Conservation (phyloP, 2,113 vertebrate species). For the Hypocryptadius cinnamomeus region DNA sequence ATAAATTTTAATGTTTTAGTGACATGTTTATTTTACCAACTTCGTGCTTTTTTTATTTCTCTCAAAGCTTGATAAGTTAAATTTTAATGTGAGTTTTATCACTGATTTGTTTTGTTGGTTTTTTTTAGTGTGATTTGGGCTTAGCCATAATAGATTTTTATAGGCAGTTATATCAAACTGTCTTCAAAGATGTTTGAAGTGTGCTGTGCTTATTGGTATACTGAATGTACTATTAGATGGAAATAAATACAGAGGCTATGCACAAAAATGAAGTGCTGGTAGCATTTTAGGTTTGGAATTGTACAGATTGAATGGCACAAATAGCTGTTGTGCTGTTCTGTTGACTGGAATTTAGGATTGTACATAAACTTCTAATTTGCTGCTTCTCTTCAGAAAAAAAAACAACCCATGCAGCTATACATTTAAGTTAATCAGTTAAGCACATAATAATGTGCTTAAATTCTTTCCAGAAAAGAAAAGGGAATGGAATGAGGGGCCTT, state of each 20-base stretch:
- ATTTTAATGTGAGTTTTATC: not conserved
- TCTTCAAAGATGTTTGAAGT: not conserved
- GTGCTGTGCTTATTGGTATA: not conserved
- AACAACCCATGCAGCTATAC: not conserved
- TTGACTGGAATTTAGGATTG: not conserved
- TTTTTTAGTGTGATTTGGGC: not conserved
- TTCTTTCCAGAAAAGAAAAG: not conserved
- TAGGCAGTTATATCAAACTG: not conserved
- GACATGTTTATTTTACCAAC: not conserved
- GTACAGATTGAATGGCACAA: not conserved
- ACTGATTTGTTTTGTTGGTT: not conserved
- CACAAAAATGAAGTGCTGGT: not conserved
- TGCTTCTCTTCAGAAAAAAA: not conserved
- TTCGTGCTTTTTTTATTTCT: not conserved
- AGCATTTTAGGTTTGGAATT: not conserved
- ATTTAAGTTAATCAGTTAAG: not conserved
- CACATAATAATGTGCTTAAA: not conserved
- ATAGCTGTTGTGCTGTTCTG: not conserved
- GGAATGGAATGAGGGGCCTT: not conserved
- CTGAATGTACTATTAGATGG: not conserved
- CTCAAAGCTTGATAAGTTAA: not conserved
- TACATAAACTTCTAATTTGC: not conserved
- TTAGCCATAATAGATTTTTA: not conserved
- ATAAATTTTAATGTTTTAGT: not conserved
- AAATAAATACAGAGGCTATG: not conserved